A percentile compares a stretch with the other conserved stretches of the same genome.
phyloP scores from a whole-genome alignment of 1,140 invertebrate genomes.

The Camponotus vicinus region DNA sequence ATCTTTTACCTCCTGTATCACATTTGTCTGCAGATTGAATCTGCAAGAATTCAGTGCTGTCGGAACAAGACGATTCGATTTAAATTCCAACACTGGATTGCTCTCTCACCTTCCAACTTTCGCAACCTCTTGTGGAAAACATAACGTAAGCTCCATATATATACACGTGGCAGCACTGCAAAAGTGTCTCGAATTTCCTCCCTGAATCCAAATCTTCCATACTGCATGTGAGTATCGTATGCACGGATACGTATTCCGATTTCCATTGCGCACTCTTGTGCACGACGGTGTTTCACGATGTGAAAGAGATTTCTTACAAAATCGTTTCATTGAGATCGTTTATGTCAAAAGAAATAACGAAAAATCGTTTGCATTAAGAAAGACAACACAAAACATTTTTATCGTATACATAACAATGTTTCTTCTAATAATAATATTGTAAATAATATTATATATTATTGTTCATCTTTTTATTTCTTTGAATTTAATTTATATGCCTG shows the following conservation, averaged over 20 bases:
- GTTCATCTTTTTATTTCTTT: not conserved
- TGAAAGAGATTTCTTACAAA: constrained; percentile 46
- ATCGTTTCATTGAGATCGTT: constrained; percentile 40
- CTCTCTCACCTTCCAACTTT: constrained; percentile 10
- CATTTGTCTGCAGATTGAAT: constrained; percentile 56
- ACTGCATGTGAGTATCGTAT: constrained; percentile 19
- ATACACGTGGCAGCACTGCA: not conserved
- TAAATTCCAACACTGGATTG: constrained; percentile 55
- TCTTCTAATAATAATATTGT: not conserved
- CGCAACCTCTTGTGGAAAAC: constrained; percentile 17
- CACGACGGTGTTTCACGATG: constrained; percentile 5
- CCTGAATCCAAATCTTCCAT: constrained; percentile 44
- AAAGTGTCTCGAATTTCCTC: constrained; percentile 47
- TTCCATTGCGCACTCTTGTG: constrained; percentile 6
- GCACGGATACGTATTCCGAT: constrained; percentile 40
- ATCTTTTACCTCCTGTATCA: constrained; percentile 13
- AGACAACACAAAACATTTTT: not conserved
- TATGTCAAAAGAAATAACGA: constrained; percentile 15
- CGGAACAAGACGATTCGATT: constrained; percentile 57
- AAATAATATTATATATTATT: not conserved
- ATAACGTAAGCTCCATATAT: constrained; percentile 35
- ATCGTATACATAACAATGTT: not conserved
- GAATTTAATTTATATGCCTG: not conserved
- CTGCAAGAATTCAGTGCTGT: constrained; percentile 38
- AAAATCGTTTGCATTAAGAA: not conserved